These are phyloP conservation scores for Siniperca obscura DNA, from an alignment of 2,797 vertebrate genomes.

Conservation along the genomic window DNA sequence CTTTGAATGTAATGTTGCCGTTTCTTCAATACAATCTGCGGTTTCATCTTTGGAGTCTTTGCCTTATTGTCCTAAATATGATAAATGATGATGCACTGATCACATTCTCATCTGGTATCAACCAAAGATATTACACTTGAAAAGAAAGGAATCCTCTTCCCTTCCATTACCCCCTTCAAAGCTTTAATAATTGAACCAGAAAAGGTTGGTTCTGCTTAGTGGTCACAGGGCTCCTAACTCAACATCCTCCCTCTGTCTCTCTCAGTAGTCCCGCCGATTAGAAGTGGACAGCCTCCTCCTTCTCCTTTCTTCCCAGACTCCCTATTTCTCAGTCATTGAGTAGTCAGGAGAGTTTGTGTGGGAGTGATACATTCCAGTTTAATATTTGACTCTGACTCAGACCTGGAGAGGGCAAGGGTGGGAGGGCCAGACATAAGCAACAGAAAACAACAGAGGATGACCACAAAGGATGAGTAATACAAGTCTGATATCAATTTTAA, in stretches of 20 bases:
- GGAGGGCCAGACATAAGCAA: slow-evolving; percentile 42
- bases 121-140: slow-evolving; percentile 45
- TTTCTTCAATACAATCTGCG: slow-evolving; percentile 86
- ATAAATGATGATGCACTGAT: slow-evolving; percentile 46
- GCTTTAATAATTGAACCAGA: slow-evolving; percentile 81
- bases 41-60: slow-evolving; percentile 75
- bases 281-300: slow-evolving; percentile 66
- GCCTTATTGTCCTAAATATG: slow-evolving; percentile 66
- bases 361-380: slow-evolving; percentile 83
- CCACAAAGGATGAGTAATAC: slow-evolving; percentile 48
- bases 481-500: slow-evolving; percentile 52
- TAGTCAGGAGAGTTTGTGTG: slow-evolving; percentile 73
- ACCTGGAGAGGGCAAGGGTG: slow-evolving; percentile 43
- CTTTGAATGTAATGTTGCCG: slow-evolving; percentile 84
- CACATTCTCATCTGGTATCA: slow-evolving; percentile 41
- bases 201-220: slow-evolving; percentile 79
- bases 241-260: slow-evolving; percentile 81
- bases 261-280: slow-evolving; percentile 80
- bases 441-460: slow-evolving; percentile 56
- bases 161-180: slow-evolving; percentile 47
- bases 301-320: slow-evolving; percentile 75
- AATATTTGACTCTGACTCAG: slow-evolving; percentile 83
- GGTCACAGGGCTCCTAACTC: slow-evolving; percentile 83
- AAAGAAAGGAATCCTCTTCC: slow-evolving; percentile 50
- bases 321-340: slow-evolving; percentile 75